Percentiles rank a stretch among this genome's conserved stretches.
These are phyloP conservation scores for Prunella fulvescens DNA, from an alignment of 2,113 vertebrate genomes.

Conservation along the genomic window DNA sequence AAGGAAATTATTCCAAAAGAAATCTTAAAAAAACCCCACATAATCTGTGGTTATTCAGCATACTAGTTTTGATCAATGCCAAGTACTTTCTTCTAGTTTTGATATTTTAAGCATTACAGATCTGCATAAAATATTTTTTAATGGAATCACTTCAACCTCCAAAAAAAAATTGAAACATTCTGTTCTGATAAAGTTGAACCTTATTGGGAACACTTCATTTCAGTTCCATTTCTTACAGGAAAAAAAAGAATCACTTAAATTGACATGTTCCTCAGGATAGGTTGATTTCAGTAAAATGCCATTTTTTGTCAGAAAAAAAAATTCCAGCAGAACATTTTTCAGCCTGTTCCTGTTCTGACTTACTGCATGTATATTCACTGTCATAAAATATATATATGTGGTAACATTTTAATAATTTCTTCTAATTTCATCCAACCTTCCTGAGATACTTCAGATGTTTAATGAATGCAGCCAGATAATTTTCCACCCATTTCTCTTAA, in stretches of 20 bases:
- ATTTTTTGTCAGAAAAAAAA: background rate
- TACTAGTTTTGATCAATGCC: slow-evolving; percentile 33
- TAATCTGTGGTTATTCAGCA: background rate
- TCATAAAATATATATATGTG: background rate
- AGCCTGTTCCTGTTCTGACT: background rate
- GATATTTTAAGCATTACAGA: slow-evolving; percentile 37
- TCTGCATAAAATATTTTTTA: slow-evolving; percentile 53
- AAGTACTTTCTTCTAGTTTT: slow-evolving; percentile 43
- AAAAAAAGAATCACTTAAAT: background rate
- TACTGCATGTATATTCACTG: background rate
- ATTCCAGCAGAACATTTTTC: slow-evolving; percentile 11
- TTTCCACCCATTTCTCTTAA: background rate
- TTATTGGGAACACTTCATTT: slow-evolving; percentile 14
- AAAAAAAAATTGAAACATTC: slow-evolving; percentile 41
- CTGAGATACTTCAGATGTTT: background rate
- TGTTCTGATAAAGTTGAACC: slow-evolving; percentile 40
- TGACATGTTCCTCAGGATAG: background rate
- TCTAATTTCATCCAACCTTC: slow-evolving; percentile 10
- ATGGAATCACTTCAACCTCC: slow-evolving; percentile 16
- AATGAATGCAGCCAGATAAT: background rate
- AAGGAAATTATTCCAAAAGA: slow-evolving; percentile 3
- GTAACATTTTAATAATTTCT: slow-evolving; percentile 24
- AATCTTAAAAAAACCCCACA: background rate
- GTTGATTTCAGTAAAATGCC: slow-evolving; percentile 32
- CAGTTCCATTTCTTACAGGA: background rate